Evolutionary conservation across 1,140 invertebrate species (phyloP), one percentile per base, ranked within the genome.

Genomic region (Orius laevigatus): DNA sequence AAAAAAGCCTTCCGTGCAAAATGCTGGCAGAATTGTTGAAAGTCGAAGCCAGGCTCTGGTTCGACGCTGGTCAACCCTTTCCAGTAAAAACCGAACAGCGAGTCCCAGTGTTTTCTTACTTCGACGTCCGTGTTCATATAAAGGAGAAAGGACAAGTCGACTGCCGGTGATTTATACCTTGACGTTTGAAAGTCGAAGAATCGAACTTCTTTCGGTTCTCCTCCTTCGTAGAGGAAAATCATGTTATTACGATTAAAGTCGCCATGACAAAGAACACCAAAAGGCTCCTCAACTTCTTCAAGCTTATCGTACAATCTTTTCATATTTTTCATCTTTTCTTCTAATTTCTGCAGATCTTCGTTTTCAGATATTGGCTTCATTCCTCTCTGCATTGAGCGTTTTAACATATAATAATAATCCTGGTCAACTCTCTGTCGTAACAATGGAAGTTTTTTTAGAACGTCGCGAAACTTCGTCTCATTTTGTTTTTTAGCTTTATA

Each of bases 111-210:
- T 32, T 45, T 45, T 9, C 43, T n/a, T 10, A 45, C 5, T 2
- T 45, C 20, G 25, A 31, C 9, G 5, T 19, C n/a, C 5, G 43
- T 18, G 25, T 45, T 45, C 18, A 45, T 25, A 31, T 45, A 45
- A 2, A 45, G 43, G 8, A 45, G 15, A 12, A 31, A 45, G 5
- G 15, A 19, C 19, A 45, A n/a, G 25, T 45, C 43, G 18, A 45
- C 32, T 5, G 43, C 25, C 11, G 43, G 43, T 31, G 20, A 19
- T 10, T n/a, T 31, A 18, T 45, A 45, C 5, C 25, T n/a, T 8
- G 43, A 45, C 43, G 32, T 45, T 45, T 45, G 43, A 32, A 32
- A 45, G 15, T 45, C 43, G 18, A 45, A 31, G 25, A 45, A 45
- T 8, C 25, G 19, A 11, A 10, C 25, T 4, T 45, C 43, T 32